phyloP scores from a whole-genome alignment of 2,797 vertebrate species.

The Notolabrus celidotus region DNA sequence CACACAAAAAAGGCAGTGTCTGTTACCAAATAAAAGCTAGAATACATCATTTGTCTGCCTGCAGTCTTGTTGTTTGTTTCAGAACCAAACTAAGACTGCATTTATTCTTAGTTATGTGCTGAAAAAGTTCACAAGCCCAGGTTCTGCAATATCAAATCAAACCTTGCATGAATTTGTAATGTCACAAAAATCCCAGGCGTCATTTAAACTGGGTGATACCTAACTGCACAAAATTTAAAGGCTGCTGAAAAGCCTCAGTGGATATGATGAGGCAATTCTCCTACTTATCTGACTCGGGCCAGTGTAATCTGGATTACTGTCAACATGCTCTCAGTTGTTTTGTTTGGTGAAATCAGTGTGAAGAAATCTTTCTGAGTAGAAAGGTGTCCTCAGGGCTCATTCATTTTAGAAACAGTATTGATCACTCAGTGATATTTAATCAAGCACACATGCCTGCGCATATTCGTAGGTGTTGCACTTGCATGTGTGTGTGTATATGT shows the following conservation, averaged over 20 bases:
- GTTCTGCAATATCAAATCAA: background rate
- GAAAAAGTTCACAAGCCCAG: constrained; percentile 5
- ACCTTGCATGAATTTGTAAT: constrained; percentile 15
- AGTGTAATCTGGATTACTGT: constrained; percentile 61
- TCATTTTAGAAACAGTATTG: constrained; percentile 24
- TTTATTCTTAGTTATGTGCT: constrained; percentile 8
- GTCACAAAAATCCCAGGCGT: constrained; percentile 21
- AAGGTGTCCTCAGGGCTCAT: constrained; percentile 36
- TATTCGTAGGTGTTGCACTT: constrained; percentile 47
- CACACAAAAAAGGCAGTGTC: constrained; percentile 17
- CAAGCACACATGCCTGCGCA: constrained; percentile 46
- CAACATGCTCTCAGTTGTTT: constrained; percentile 36
- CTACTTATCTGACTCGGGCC: constrained; percentile 13
- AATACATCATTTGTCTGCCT: constrained; percentile 42
- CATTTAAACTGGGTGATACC: constrained; percentile 19
- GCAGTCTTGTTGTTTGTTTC: constrained; percentile 39
- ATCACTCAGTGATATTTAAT: constrained; percentile 56
- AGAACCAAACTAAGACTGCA: constrained; percentile 18
- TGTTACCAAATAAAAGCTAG: constrained; percentile 52
- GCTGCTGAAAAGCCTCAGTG: constrained; percentile 25
- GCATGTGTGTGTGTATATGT: constrained; percentile 6
- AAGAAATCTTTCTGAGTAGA: constrained; percentile 23
- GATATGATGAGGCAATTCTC: constrained; percentile 16
- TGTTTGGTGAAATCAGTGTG: constrained; percentile 37
- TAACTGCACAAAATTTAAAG: constrained; percentile 16